Base-by-base conservation (phyloP, 2,888 invertebrate genomes). In the Cataglyphis cursor region DNA sequence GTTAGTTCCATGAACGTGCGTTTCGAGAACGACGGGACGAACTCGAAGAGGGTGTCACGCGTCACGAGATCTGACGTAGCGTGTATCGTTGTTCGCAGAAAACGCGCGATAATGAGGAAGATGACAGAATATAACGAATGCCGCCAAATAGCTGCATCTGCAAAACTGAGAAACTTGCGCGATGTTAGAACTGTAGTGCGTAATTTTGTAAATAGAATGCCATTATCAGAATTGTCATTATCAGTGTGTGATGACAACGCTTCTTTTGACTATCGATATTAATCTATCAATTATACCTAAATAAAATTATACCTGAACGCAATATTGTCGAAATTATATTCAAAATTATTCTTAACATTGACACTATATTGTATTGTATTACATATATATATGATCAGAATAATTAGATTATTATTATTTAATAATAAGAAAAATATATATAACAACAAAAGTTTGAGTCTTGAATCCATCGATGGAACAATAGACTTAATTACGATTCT, bases 11-110 rank as follows among this genome's bases (percentile, higher is more conserved):
- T 64, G 70, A 68, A 83, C n/a, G 70, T 76, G 73, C 62, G 72
- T 72, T 73, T 84, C 44, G 87, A 86, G 87, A 87, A 81, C 76
- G 75, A 65, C 38, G 72, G 61, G 31, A 57, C 61, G 31, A 48
- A 41, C 65, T 73, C 68, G 66, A n/a, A 72, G 51, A 51, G 59
- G 48, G 83, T 89, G 90, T 83, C 88, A 81, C 62, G 66, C 85
- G 83, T 89, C 88, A 75, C 76, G 62, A 61, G 68, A 70, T 74
- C 64, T 89, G 84, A 87, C 89, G 78, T 65, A 81, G 80, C 68
- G 51, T 61, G 80, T 70, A 81, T 84, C 81, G 81, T 73, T 57
- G 38, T 75, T 81, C 84, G 65, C 41, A 24, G 62, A 74, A 84
- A 76, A 51, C n/a, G 66, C 62, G 70, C 66, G 78, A 78, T 85